Evolutionary conservation across 1,140 invertebrate species (phyloP), one percentile per base, ranked within the genome.

Genomic region (Octopus sinensis): DNA sequence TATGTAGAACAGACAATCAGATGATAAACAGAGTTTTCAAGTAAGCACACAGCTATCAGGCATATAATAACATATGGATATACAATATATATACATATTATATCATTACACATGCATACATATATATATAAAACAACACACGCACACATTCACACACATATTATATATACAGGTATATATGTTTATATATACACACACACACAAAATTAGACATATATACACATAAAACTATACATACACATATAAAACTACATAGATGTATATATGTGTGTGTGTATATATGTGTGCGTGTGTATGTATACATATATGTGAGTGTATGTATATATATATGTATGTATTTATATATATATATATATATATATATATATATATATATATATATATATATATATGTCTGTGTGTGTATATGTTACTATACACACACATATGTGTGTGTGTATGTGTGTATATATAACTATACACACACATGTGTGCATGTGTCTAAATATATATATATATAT

Each of bases 341-440:
- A 3, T 17, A 62, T 62, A 3, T 62, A 62, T 17, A 62, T 62
- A 62, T 62, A 62, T 62, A 3, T 62, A 62, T 62, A 3, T 62
- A 62, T 62, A 3, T 62, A 62, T 17, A 62, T 62, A 62, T 62
- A 62, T 17, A 62, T 62, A 62, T 62, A 62, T 62, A 62, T 62
- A 62, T 62, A 62, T 62, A 62, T 17, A 62, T 62, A 54, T 53
- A 79, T 54, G 6, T 4, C 5, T 13, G 4, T n/a, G 6, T 79
- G 4, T n/a, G n/a, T n/a, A n/a, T n/a, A n/a, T n/a, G n/a, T n/a
- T n/a, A n/a, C n/a, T n/a, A n/a, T n/a, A n/a, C n/a, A n/a, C n/a
- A 79, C 1, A 52, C 4, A 51, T 53, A 51, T 79, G 54, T 23
- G 56, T 81, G 73, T 80, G 79, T 62, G 30, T 80, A 76, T 76